Percentiles rank a stretch among this genome's conserved stretches.
These are phyloP conservation scores for Coracopsis vasa DNA, from an alignment of 2,113 vertebrate genomes.

Conservation along the genomic window DNA sequence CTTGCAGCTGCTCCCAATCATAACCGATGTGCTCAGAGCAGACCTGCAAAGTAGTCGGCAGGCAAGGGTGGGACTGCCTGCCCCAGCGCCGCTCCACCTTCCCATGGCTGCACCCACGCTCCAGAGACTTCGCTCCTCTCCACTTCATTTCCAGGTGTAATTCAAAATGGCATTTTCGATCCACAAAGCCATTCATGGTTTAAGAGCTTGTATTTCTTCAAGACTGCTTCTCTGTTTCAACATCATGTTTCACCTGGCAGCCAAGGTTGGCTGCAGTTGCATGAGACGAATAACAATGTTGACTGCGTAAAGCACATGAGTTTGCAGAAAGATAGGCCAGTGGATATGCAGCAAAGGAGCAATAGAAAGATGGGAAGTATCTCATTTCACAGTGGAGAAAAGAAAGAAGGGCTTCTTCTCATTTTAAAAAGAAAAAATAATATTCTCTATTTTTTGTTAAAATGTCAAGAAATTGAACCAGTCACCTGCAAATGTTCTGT, in stretches of 20 bases:
- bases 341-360: not conserved
- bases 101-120: accelerated
- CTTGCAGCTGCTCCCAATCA: slow-evolving; percentile 70
- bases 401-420: not conserved
- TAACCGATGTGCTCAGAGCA: not conserved
- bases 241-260: slow-evolving; percentile 52
- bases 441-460: not conserved
- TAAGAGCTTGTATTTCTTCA: slow-evolving; percentile 10
- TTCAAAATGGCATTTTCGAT: slow-evolving; percentile 48
- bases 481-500: not conserved
- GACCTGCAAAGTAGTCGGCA: not conserved
- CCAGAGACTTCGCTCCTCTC: not conserved
- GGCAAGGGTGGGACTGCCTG: not conserved
- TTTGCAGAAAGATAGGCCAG: not conserved
- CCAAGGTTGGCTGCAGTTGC: slow-evolving; percentile 31
- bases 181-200: slow-evolving; percentile 1
- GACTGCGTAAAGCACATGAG: slow-evolving; percentile 15
- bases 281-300: slow-evolving; percentile 39
- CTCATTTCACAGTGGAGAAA: not conserved
- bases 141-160: slow-evolving; percentile 32
- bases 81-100: not conserved
- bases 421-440: not conserved
- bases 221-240: slow-evolving; percentile 21
- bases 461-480: not conserved
- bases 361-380: not conserved